These are phyloP conservation scores for Campylorhamphus procurvoides DNA, from an alignment of 2,113 vertebrate species.

Conservation along the genomic window DNA sequence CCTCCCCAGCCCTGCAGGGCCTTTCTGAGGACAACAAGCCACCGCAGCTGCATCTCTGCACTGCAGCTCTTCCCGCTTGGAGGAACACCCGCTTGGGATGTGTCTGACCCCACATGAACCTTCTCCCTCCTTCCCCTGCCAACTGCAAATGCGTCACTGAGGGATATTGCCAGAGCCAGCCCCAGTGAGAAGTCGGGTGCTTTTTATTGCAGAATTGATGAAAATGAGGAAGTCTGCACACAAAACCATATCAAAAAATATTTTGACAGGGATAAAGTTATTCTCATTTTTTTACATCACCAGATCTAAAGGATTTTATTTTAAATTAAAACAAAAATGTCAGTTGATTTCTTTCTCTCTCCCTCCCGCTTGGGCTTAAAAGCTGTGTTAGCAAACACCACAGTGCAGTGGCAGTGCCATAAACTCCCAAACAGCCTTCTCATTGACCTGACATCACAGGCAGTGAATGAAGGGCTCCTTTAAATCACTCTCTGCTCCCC, in stretches of 20 bases:
- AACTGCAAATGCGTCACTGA: constrained; percentile 21
- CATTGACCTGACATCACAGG: neutral
- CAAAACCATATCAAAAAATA: neutral
- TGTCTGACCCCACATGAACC: constrained; percentile 3
- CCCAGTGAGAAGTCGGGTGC: neutral
- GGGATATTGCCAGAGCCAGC: neutral
- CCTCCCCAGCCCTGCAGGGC: neutral
- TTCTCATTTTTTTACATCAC: neutral
- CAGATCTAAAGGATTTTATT: neutral
- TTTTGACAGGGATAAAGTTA: neutral
- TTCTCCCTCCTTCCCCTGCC: constrained; percentile 1
- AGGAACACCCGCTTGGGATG: neutral
- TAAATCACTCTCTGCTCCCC: neutral
- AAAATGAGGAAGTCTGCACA: neutral
- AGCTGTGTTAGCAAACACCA: neutral
- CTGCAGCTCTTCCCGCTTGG: neutral
- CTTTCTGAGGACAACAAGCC: neutral
- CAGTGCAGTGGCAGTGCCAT: neutral
- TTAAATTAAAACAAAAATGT: neutral
- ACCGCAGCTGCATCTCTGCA: neutral
- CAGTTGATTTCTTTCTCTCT: neutral
- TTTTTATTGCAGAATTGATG: neutral
- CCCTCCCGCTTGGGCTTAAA: neutral
- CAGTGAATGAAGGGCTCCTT: neutral
- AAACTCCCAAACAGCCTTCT: neutral